Conservation (phyloP, 2,888 invertebrate species). For the Clusia tigrina region DNA sequence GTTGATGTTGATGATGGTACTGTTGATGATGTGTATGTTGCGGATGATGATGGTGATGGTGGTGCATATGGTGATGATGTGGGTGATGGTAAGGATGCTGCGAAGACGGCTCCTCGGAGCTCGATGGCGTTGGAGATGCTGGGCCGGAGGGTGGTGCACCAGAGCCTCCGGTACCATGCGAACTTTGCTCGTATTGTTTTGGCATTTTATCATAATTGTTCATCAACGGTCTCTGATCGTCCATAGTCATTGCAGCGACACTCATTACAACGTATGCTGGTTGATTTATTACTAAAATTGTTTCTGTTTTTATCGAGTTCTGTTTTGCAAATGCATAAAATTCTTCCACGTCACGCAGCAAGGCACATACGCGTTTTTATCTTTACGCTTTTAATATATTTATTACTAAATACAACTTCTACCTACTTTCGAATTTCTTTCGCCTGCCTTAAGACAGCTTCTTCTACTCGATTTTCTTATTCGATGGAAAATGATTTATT, state of each 20-base stretch:
- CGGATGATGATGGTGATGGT: constrained; percentile 42
- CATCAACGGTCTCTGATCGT: constrained; percentile 64
- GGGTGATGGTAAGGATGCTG: constrained; percentile 44
- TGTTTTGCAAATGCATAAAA: background rate
- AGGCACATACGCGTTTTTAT: constrained; percentile 23
- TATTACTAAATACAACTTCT: constrained; percentile 5
- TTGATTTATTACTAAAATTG: no score
- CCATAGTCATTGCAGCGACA: constrained; percentile 64
- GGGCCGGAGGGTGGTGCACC: constrained; percentile 51
- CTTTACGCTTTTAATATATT: constrained; percentile 19
- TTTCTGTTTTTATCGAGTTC: constrained; percentile 32
- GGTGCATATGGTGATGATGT: constrained; percentile 38
- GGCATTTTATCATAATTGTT: constrained; percentile 62
- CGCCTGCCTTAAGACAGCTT: background rate
- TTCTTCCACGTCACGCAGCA: constrained; percentile 22
- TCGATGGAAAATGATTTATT: background rate
- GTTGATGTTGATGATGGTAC: constrained; percentile 39
- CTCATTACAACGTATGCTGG: constrained; percentile 56
- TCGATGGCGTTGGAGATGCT: constrained; percentile 58
- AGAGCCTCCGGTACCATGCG: constrained; percentile 42
- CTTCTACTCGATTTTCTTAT: background rate
- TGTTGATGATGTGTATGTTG: constrained; percentile 41
- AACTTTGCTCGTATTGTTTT: constrained; percentile 56
- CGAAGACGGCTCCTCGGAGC: constrained; percentile 46
- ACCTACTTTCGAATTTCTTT: background rate